Conservation (phyloP, 1,140 invertebrate genomes). For the Ceratoteleas bidentatus region DNA sequence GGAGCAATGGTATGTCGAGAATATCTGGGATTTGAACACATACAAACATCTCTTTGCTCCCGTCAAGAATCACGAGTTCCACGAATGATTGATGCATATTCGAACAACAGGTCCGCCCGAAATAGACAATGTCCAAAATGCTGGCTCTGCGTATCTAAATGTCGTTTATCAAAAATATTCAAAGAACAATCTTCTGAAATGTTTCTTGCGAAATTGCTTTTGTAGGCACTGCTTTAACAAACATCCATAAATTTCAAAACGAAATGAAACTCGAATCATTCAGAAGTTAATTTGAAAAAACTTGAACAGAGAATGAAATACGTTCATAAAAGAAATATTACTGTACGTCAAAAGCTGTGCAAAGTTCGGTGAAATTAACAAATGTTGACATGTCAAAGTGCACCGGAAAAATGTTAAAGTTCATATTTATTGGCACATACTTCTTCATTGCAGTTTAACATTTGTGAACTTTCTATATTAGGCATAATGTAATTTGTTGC, state of each 20-base stretch:
- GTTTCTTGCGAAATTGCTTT: too few species aligned
- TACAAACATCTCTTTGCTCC: background rate
- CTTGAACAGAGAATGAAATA: background rate
- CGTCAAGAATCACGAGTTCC: background rate
- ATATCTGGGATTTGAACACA: background rate
- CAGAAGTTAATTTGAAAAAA: too few species aligned
- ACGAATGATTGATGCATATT: background rate
- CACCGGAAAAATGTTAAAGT: constrained; percentile 3
- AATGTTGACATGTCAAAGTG: background rate
- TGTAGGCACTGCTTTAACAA: too few species aligned
- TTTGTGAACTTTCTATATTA: background rate
- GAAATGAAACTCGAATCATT: too few species aligned
- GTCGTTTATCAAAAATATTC: background rate
- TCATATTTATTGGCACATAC: constrained; percentile 6
- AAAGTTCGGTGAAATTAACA: too few species aligned
- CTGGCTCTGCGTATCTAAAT: too few species aligned
- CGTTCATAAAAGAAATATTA: background rate
- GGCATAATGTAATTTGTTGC: background rate
- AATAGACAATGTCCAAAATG: background rate
- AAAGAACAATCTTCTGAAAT: too few species aligned
- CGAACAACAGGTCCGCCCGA: background rate
- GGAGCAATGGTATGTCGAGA: background rate
- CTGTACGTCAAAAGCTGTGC: too few species aligned
- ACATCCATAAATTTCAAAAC: too few species aligned
- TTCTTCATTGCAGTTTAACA: background rate